Conservation (phyloP, 2,113 vertebrate genomes). For the Melozone crissalis region DNA sequence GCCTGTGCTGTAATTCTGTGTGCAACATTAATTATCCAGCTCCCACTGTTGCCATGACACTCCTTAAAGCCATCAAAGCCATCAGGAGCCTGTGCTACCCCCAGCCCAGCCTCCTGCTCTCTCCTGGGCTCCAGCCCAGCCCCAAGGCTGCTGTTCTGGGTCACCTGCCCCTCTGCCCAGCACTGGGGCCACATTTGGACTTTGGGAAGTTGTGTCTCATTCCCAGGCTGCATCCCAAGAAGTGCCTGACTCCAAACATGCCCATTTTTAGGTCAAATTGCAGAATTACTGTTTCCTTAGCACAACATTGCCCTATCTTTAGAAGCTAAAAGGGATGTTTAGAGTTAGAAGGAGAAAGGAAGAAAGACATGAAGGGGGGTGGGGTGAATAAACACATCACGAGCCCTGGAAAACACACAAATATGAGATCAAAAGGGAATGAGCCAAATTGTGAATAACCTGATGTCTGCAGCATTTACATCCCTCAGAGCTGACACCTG, state of each 20-base stretch:
- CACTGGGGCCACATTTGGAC: background rate
- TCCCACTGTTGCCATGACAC: conserved; percentile 43
- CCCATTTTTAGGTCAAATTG: conserved; percentile 65
- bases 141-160: fast-evolving
- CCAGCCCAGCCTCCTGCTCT: background rate
- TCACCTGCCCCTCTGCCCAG: background rate
- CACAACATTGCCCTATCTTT: conserved; percentile 55
- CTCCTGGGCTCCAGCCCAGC: background rate
- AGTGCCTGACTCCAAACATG: background rate
- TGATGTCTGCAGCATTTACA: conserved; percentile 31
- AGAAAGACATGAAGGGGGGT: conserved; percentile 7
- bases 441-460: conserved; percentile 4
- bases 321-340: conserved; percentile 56
- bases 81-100: background rate
- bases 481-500: background rate
- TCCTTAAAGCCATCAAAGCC: conserved; percentile 40
- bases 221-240: conserved; percentile 14
- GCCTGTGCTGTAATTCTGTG: background rate
- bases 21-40: conserved; percentile 50
- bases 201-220: background rate
- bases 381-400: conserved; percentile 26
- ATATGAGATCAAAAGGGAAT: conserved; percentile 59
- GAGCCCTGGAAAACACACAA: conserved; percentile 38
- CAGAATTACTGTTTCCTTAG: conserved; percentile 42
- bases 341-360: conserved; percentile 25